These are phyloP conservation scores for Sylvilagus bachmani DNA, from an alignment of 2,113 vertebrate genomes.

Conservation along the genomic window DNA sequence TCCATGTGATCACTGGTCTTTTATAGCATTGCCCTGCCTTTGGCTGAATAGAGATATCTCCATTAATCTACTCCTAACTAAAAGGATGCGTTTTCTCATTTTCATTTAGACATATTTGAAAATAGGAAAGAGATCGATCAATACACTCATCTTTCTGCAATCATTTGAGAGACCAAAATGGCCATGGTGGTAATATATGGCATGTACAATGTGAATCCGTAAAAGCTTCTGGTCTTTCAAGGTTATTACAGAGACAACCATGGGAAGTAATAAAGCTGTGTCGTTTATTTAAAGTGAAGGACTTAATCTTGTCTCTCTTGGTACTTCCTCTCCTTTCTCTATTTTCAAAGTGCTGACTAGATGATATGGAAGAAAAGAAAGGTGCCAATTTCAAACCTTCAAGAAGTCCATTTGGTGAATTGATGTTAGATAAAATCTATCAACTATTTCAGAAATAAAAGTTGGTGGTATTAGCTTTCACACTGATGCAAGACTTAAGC, in stretches of 20 bases:
- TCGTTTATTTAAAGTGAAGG: conserved; percentile 55
- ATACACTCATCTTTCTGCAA: conserved; percentile 53
- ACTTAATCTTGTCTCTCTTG: conserved; percentile 21
- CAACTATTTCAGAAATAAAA: conserved; percentile 45
- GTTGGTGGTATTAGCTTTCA: conserved; percentile 34
- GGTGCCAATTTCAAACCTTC: background rate
- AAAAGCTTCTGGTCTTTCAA: conserved; percentile 61
- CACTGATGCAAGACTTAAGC: background rate
- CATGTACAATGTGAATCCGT: background rate
- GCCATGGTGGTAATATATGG: background rate
- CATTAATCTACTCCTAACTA: conserved; percentile 44
- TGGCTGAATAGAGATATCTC: conserved; percentile 7
- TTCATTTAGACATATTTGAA: conserved; percentile 62
- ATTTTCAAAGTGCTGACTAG: conserved; percentile 49
- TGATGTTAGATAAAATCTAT: conserved; percentile 50
- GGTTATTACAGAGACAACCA: conserved; percentile 41
- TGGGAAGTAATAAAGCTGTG: conserved; percentile 62
- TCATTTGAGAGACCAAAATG: conserved; percentile 41
- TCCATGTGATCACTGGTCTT: conserved; percentile 25
- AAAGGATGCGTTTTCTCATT: conserved; percentile 48
- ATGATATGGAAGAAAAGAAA: conserved; percentile 32
- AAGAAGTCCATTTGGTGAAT: background rate
- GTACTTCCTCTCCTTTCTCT: conserved; percentile 26
- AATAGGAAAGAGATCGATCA: conserved; percentile 47
- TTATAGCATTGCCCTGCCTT: conserved; percentile 25